Percentiles rank a stretch among this genome's conserved stretches.
phyloP scores from a whole-genome alignment of 2,888 invertebrate genomes.

The Blomia tropicalis region DNA sequence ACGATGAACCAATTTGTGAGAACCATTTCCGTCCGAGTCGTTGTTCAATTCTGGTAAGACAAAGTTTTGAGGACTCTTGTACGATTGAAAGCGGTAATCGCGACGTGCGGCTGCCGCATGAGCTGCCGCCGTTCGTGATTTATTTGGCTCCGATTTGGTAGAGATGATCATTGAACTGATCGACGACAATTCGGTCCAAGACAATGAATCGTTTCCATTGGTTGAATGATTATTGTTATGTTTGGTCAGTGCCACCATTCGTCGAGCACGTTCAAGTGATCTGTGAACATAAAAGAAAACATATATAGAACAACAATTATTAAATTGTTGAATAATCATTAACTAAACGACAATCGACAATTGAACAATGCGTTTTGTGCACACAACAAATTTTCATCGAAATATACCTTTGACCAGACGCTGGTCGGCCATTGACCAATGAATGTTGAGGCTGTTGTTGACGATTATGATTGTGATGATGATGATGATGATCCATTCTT shows the following conservation, averaged over 20 bases:
- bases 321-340: too few relatives aligned
- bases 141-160: slow-evolving; percentile 3
- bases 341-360: too few relatives aligned
- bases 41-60: background rate
- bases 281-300: too few relatives aligned
- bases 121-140: background rate
- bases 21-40: background rate
- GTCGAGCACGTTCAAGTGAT: too few relatives aligned
- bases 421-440: background rate
- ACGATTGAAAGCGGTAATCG: slow-evolving; percentile 10
- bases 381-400: too few relatives aligned
- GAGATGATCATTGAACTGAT: slow-evolving; percentile 8
- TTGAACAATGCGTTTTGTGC: too few relatives aligned
- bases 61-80: slow-evolving; percentile 1
- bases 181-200: slow-evolving; percentile 1
- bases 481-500: too few relatives aligned
- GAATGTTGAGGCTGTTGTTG: too few relatives aligned
- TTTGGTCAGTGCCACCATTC: too few relatives aligned
- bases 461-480: too few relatives aligned
- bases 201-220: background rate
- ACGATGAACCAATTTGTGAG: background rate
- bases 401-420: background rate
- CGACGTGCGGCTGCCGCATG: background rate
- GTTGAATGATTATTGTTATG: background rate
- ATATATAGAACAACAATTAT: too few relatives aligned